Evolutionary conservation across 2,797 vertebrate species (phyloP).

Genomic region (Hemibagrus guttatus): DNA sequence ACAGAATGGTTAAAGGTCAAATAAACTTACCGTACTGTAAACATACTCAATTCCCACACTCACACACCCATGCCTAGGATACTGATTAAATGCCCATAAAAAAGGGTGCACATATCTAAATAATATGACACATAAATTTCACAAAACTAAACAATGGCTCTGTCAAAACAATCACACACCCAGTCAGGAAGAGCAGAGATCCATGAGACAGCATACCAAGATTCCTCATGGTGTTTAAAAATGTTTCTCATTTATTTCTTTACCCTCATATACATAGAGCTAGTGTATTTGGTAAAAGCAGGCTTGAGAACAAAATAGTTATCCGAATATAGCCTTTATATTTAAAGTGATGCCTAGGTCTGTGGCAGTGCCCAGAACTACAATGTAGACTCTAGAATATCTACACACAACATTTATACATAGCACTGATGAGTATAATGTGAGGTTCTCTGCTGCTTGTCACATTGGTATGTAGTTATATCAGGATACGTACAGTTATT

Average conservation of each 20-base stretch:
- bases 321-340: not conserved
- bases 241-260: constrained; percentile 11
- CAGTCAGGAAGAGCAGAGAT: not conserved
- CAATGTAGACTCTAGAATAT: not conserved
- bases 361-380: not conserved
- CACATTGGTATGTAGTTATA: not conserved
- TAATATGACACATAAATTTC: constrained; percentile 37
- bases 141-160: constrained; percentile 37
- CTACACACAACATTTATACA: not conserved
- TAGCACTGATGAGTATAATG: not conserved
- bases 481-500: not conserved
- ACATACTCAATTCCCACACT: constrained; percentile 36
- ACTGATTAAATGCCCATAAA: constrained; percentile 26
- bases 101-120: constrained; percentile 33
- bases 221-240: not conserved
- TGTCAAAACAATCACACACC: constrained; percentile 29
- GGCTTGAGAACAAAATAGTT: not conserved
- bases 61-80: constrained; percentile 36
- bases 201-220: not conserved
- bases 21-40: constrained; percentile 46
- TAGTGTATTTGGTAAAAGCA: not conserved
- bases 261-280: not conserved
- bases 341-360: not conserved
- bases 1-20: constrained; percentile 36
- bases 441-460: not conserved